Evolutionary conservation across 2,888 invertebrate genomes (phyloP).

Genomic region (Oligia fasciuncula): DNA sequence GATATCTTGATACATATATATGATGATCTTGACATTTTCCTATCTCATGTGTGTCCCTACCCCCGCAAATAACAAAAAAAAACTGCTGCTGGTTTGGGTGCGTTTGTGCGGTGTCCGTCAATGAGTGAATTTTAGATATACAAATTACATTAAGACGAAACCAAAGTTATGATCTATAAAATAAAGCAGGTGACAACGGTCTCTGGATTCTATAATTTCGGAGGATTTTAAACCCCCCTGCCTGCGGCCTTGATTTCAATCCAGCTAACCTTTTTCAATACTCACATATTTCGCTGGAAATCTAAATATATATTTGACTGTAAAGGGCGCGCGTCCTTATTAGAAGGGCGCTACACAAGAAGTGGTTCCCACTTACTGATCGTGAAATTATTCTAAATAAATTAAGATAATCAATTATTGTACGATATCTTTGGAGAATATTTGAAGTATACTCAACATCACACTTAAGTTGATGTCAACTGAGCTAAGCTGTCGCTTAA

Average conservation of each 20-base stretch:
- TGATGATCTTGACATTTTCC: no score
- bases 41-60: no score
- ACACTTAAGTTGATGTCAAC: background rate
- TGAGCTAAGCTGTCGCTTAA: background rate
- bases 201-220: background rate
- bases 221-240: no score
- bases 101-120: background rate
- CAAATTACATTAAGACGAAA: background rate
- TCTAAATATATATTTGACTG: no score
- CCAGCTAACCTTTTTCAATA: background rate
- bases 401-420: slow-evolving; percentile 11
- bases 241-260: background rate
- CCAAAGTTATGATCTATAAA: background rate
- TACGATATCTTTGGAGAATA: background rate
- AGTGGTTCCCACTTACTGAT: slow-evolving; percentile 4
- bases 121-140: background rate
- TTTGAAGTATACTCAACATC: background rate
- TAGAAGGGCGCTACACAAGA: background rate
- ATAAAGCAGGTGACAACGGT: background rate
- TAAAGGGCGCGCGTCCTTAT: background rate
- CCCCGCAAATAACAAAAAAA: no score
- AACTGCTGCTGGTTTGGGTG: no score
- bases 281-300: background rate
- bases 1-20: no score
- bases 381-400: background rate